These are phyloP conservation scores for Chromobotia macracanthus DNA, from an alignment of 2,797 vertebrate species.

Conservation along the genomic window DNA sequence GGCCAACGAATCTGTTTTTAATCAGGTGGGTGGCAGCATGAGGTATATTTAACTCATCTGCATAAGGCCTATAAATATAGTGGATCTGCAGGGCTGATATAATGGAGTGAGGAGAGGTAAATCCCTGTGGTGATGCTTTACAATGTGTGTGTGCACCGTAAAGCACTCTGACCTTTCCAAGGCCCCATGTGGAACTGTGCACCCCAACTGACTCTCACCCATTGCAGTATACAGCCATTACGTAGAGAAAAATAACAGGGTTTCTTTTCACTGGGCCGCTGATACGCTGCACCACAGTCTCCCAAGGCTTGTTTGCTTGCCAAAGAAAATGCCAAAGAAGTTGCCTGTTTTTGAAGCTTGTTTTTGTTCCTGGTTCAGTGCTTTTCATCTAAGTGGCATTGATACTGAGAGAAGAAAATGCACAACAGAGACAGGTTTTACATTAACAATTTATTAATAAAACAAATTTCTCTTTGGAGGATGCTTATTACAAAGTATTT, in stretches of 20 bases:
- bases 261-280: constrained; percentile 6
- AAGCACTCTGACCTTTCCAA: background rate
- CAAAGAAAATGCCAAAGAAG: constrained; percentile 41
- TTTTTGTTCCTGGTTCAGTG: constrained; percentile 7
- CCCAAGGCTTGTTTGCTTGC: constrained; percentile 28
- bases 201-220: constrained; percentile 6
- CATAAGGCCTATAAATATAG: constrained; percentile 28
- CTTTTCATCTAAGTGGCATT: background rate
- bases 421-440: constrained; percentile 14
- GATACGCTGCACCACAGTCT: constrained; percentile 14
- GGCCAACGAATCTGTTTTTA: constrained; percentile 58
- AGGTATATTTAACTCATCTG: constrained; percentile 55
- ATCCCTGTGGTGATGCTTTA: constrained; percentile 10
- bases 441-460: constrained; percentile 76
- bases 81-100: background rate
- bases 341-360: constrained; percentile 12
- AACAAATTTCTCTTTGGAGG: constrained; percentile 63
- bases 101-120: background rate
- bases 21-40: constrained; percentile 43
- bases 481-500: constrained; percentile 78
- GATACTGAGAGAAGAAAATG: constrained; percentile 26
- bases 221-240: constrained; percentile 10
- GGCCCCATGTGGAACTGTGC: background rate
- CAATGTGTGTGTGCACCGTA: background rate
- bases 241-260: constrained; percentile 11